Percentiles rank a stretch among this genome's conserved stretches.
Conservation (phyloP, 2,797 vertebrate genomes). For the Loriculus beryllinus region DNA sequence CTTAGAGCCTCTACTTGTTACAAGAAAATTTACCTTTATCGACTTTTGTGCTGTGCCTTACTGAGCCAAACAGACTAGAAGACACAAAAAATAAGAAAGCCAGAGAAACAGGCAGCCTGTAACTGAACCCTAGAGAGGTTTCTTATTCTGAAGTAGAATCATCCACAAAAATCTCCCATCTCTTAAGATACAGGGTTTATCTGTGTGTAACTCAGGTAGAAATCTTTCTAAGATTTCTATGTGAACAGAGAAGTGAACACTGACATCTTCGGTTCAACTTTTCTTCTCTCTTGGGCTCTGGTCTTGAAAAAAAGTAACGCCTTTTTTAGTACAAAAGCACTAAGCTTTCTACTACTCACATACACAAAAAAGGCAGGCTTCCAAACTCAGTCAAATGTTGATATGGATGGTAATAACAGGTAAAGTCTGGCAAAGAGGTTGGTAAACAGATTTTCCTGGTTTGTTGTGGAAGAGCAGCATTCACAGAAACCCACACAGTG, state of each 20-base stretch:
- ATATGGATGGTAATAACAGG: background rate
- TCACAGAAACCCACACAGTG: background rate
- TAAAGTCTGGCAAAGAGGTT: background rate
- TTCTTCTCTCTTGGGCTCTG: background rate
- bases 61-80: background rate
- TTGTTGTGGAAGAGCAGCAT: background rate
- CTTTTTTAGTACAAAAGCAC: background rate
- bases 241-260: background rate
- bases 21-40: background rate
- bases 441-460: background rate
- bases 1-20: background rate
- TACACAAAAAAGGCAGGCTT: background rate
- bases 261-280: background rate
- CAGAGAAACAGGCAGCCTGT: background rate
- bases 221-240: background rate
- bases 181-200: background rate
- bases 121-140: background rate
- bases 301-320: background rate
- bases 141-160: background rate
- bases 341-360: background rate
- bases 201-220: rapidly evolving
- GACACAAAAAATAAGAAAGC: background rate
- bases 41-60: background rate
- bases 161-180: background rate
- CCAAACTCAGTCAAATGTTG: background rate